Base-by-base conservation (phyloP, 2,113 vertebrate genomes). In the Piaya cayana region DNA sequence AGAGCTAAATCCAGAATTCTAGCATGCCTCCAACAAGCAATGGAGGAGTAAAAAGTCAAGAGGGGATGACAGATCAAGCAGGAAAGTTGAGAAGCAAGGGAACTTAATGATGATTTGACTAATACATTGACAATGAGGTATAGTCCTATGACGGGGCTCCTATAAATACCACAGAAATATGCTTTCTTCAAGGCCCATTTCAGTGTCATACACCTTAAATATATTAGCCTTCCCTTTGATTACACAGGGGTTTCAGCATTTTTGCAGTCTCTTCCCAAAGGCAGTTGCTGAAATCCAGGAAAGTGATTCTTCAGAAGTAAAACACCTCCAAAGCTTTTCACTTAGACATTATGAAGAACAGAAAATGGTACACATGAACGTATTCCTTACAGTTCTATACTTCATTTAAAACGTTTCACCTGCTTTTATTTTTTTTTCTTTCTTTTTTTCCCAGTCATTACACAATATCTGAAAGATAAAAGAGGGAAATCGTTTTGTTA, bases 381-480 rank as follows among this genome's bases (percentile, higher is more conserved):
- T 36, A 81, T 78, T 74, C 43, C 43, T 86, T 84, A 76, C 42
- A 65, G 55, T 82, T 78, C 63, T 47, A 21, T 50, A 59, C 37
- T 67, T 85, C 37, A 70, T 80, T 91, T 85, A 63, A 91, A 86
- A 47, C 32, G 82, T 77, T 90, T 95, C 34, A 92, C 55, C 85
- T 90, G 71, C 55, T 62, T 83, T 91, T 78, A 36, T 45, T 74
- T 70, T 82, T 89, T 80, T 22, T 67, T 82, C 86, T 80, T 22
- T 37, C 55, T 43, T 15, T 15, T 53, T 62, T 79, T 72, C 67
- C 72, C 77, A 85, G 56, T 93, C 88, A 87, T 97, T 95, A 88
- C 79, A 96, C 79, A 91, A 94, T 85, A 92, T 96, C 92, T 93
- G 86, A 92, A 95, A 93, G 74, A 95, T 96, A 75, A 88, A 86